Evolutionary conservation across 1,140 invertebrate species (phyloP), one percentile per base, ranked within the genome.

Genomic region (Ceratoteleas bidentatus): DNA sequence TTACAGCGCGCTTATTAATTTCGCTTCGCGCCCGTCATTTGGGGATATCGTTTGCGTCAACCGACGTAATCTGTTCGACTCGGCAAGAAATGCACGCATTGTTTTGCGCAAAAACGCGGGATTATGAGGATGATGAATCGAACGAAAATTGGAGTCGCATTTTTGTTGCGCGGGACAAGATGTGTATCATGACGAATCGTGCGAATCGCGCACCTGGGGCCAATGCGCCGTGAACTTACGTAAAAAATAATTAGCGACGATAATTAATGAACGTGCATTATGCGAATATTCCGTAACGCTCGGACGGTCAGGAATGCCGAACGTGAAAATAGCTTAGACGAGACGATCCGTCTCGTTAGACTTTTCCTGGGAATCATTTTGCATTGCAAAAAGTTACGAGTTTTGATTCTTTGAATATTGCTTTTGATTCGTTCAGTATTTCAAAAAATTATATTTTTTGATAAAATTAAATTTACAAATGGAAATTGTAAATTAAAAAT

Each of bases 211-310:
- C 60, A 66, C 34, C 33, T 68, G 81, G 81, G 81, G 70, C 75
- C 75, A 83, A 83, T 75, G 81, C 40, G 81, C 81, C 43, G 49
- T 47, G 66, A 15, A 65, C 74, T 83, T 83, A 83, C 72, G 81
- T 83, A 80, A 83, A n/a, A 76, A 83, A 66, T 83, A 79, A 83
- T 83, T 79, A 72, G 49, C 52, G 4, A 69, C 15, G 52, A 38
- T 83, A 75, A 79, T 79, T 64, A 72, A 76, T 68, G 53, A 64
- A 75, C 76, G 62, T 40, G 56, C 57, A 79, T 73, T 73, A 73
- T 65, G 75, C 75, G 81, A 72, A 83, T 83, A 79, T 76, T 79
- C 40, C 60, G 79, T 56, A 79, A 83, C 81, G 81, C 70, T 79
- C 72, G 65, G 34, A 58, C 76, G 72, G 76, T 54, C 81, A 83